Percentiles rank a stretch among this genome's conserved stretches.
These are phyloP conservation scores for Petrocephalus microphthalmus DNA, from an alignment of 2,113 vertebrate genomes.

Conservation along the genomic window DNA sequence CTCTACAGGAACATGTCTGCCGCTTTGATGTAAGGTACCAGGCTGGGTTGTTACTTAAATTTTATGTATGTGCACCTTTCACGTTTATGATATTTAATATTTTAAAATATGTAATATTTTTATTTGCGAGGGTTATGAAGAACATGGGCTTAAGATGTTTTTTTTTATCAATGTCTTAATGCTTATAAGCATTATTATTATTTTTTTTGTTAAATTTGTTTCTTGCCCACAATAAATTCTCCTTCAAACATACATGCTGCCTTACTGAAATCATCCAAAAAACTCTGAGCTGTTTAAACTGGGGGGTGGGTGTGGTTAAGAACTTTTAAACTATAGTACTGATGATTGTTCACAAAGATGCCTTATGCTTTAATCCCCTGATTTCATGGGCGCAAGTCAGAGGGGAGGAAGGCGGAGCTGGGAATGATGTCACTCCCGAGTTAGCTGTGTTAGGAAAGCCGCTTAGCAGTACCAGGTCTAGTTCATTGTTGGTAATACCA, in stretches of 20 bases:
- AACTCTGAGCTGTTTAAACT: neutral
- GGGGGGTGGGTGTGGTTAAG: neutral
- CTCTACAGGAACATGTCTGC: neutral
- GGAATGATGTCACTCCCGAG: too few species aligned
- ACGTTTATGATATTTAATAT: constrained; percentile 1
- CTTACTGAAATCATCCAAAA: neutral
- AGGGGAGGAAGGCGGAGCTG: neutral
- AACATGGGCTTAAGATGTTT: neutral
- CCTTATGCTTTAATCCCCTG: too few species aligned
- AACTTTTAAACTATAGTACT: neutral
- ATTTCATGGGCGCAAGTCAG: neutral
- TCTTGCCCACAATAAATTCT: neutral
- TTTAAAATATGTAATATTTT: neutral
- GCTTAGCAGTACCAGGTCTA: too few species aligned
- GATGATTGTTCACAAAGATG: neutral
- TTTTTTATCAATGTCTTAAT: neutral
- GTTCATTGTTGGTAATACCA: too few species aligned
- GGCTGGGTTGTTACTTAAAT: neutral
- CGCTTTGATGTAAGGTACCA: neutral
- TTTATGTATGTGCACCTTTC: neutral
- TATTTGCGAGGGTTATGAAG: neutral
- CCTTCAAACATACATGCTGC: neutral
- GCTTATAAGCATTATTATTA: neutral
- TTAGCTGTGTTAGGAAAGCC: too few species aligned
- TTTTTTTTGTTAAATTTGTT: neutral